Percentiles rank a stretch among this genome's conserved stretches.
These are phyloP conservation scores for Myiagra hebetior DNA, from an alignment of 2,113 vertebrate species.

Conservation along the genomic window DNA sequence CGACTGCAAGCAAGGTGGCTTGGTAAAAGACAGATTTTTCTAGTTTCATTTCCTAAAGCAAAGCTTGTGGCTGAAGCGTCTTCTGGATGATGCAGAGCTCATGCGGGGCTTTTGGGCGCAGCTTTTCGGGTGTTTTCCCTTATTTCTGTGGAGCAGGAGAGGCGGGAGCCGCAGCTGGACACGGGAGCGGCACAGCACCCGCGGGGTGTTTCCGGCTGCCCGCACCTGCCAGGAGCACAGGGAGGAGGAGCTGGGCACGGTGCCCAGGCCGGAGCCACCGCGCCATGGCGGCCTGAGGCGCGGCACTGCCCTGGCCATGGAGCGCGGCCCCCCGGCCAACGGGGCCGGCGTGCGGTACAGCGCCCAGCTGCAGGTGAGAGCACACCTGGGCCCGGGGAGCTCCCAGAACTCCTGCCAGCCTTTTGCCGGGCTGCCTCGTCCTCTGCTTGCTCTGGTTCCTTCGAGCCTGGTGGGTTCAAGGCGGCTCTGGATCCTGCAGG, in stretches of 20 bases:
- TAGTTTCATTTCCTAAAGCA: background rate
- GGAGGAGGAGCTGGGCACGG: background rate
- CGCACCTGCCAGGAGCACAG: background rate
- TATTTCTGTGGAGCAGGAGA: background rate
- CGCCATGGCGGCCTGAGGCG: background rate
- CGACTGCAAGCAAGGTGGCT: background rate
- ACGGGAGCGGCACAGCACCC: background rate
- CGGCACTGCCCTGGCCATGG: background rate
- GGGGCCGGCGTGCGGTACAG: constrained; percentile 17
- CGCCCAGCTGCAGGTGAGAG: constrained; percentile 29
- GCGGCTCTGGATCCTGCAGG: background rate
- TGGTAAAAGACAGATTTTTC: background rate
- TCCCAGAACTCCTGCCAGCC: rapidly evolving
- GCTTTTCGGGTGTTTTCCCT: background rate
- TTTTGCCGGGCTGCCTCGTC: rapidly evolving
- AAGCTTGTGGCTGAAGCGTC: background rate
- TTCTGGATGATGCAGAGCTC: background rate
- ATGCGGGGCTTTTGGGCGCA: background rate
- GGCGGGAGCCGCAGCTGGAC: background rate
- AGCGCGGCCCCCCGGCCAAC: background rate
- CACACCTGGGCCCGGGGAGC: background rate
- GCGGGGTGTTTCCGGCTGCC: background rate
- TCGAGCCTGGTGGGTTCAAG: rapidly evolving
- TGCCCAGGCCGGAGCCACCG: background rate
- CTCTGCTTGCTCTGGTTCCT: background rate